Conservation (phyloP, 2,888 invertebrate genomes). For the Noctua janthe region DNA sequence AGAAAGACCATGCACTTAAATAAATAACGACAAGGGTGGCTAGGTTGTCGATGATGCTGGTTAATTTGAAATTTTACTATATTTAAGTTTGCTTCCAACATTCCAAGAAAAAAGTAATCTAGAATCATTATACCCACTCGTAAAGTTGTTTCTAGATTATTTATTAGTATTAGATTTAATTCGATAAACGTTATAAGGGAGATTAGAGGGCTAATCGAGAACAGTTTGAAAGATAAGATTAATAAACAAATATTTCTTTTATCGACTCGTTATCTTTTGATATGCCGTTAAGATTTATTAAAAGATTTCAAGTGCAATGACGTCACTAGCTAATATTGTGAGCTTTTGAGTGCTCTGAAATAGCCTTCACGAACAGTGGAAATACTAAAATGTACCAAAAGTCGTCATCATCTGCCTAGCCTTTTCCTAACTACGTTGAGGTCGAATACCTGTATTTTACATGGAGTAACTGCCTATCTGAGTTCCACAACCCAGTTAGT, state of each 20-base stretch:
- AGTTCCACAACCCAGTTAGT: too few relatives aligned
- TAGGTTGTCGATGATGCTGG: not conserved
- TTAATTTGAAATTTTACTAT: not conserved
- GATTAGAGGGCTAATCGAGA: slow-evolving; percentile 5
- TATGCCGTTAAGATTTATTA: slow-evolving; percentile 12
- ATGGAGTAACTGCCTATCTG: too few relatives aligned
- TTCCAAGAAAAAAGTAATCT: slow-evolving; percentile 12
- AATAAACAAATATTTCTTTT: not conserved
- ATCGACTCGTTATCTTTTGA: slow-evolving; percentile 18
- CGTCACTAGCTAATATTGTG: not conserved
- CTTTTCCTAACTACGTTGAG: too few relatives aligned
- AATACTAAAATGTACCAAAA: not conserved
- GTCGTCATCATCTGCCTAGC: too few relatives aligned
- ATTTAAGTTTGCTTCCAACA: not conserved
- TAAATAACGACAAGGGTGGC: not conserved
- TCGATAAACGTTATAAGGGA: slow-evolving; percentile 13
- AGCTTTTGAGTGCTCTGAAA: not conserved
- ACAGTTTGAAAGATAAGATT: slow-evolving; percentile 2
- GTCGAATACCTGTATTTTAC: too few relatives aligned
- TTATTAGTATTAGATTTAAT: slow-evolving; percentile 6
- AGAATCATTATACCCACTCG: slow-evolving; percentile 3
- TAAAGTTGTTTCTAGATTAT: slow-evolving; percentile 15
- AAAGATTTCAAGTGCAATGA: not conserved
- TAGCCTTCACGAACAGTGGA: not conserved
- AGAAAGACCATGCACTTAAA: not conserved